Evolutionary conservation across 2,888 invertebrate species (phyloP), one percentile per base, ranked within the genome.

Genomic region (Eilema griseolum): DNA sequence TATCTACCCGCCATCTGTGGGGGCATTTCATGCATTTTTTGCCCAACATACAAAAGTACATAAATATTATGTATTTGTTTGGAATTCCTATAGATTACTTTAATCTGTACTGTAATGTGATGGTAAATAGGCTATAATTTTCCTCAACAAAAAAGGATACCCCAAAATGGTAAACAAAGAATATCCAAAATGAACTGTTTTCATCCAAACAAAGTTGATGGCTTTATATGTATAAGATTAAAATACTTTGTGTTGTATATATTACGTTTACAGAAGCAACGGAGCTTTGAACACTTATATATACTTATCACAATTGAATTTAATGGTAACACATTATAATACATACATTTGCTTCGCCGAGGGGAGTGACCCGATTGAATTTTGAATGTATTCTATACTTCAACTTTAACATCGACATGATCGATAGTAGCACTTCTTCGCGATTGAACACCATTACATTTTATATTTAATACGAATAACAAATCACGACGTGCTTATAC

Each of bases 381-480:
- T 86, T 86, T 56, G 85, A 80, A 72, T 86, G 86, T 46, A 82
- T 83, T 65, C 92, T 73, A 82, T 87, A 91, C 81, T 83, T 92
- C 78, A 92, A 84, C 93, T 83, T 92, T 79, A 92, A 84, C 93
- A 64, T 14, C 61, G 71, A 71, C 72, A 93, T 93, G 75, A 83
- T 89, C 73, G 84, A 79, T 74, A 86, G 75, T 57, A 86, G 77
- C 76, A 84, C 79, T 78, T 88, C 83, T 73, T 85, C 85, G 76
- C 77, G 82, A 77, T 84, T 81, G 75, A 86, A 81, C 85, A 89
- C 83, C 90, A 91, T 92, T 82, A 90, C 91, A 90, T 86, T 77
- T 74, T 80, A 67, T 74, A 66, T 66, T 31, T 72, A 70, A 74
- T 71, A 76, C 46, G 62, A 78, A 76, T 69, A 68, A 59, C 76